These are phyloP conservation scores for Magallana gigas DNA, from an alignment of 1,140 invertebrate species.

Conservation along the genomic window DNA sequence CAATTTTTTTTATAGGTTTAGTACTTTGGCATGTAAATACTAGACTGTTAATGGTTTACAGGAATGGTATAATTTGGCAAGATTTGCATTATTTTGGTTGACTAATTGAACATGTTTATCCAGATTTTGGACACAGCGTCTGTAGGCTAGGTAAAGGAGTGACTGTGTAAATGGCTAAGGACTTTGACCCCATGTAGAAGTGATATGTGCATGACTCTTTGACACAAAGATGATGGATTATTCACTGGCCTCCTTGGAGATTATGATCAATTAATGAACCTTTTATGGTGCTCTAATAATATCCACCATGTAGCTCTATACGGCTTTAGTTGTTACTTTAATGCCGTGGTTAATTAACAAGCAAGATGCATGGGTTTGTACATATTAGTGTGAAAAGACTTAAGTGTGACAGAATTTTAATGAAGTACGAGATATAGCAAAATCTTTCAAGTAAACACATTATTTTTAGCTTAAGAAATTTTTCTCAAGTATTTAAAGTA, in stretches of 20 bases:
- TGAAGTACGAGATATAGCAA: background rate
- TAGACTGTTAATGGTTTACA: too few relatives aligned
- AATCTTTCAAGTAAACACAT: conserved; percentile 7
- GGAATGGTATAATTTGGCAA: background rate
- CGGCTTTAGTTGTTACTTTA: background rate
- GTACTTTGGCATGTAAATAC: too few relatives aligned
- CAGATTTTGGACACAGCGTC: conserved; percentile 1
- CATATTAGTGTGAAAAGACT: background rate
- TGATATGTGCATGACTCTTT: background rate
- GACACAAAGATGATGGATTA: conserved; percentile 20
- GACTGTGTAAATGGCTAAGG: background rate
- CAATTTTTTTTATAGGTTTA: too few relatives aligned
- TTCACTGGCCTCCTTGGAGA: background rate
- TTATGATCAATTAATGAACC: conserved; percentile 21
- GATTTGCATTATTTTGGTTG: background rate
- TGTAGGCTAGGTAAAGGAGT: background rate
- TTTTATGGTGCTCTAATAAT: background rate
- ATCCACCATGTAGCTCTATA: too few relatives aligned
- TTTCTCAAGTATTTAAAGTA: conserved; percentile 35
- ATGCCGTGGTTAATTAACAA: background rate
- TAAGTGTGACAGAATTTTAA: background rate
- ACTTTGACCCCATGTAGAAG: conserved; percentile 6
- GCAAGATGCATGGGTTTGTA: background rate
- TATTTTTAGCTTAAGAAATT: conserved; percentile 32
- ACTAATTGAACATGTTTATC: background rate